phyloP scores from a whole-genome alignment of 2,113 vertebrate genomes.

The Pelvicachromis taeniatus region DNA sequence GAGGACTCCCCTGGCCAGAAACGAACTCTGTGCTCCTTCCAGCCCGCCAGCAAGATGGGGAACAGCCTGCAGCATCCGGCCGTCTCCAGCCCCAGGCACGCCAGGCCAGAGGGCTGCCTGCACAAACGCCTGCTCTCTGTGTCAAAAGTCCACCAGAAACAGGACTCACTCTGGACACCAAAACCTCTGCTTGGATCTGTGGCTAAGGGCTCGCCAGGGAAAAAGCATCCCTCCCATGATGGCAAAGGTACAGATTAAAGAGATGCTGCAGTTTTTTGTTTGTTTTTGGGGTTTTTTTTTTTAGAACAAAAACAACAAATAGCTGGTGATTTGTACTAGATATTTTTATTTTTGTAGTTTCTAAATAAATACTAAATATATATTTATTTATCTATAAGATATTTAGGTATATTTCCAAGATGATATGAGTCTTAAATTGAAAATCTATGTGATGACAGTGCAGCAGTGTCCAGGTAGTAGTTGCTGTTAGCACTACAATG shows the following conservation, averaged over 20 bases:
- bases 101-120: conserved; percentile 56
- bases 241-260: conserved; percentile 51
- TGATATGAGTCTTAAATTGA: background rate
- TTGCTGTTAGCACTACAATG: background rate
- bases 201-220: conserved; percentile 8
- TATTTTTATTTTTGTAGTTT: background rate
- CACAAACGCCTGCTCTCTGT: conserved; percentile 73
- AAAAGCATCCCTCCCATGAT: conserved; percentile 39
- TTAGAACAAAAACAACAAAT: background rate
- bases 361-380: background rate
- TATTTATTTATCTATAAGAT: background rate
- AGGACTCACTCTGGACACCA: conserved; percentile 78
- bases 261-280: background rate
- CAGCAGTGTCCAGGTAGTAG: background rate
- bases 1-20: conserved; percentile 68
- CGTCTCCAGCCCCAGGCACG: background rate
- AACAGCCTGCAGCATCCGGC: conserved; percentile 68
- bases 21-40: conserved; percentile 62
- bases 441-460: background rate
- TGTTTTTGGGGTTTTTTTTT: background rate
- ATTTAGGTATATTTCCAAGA: background rate
- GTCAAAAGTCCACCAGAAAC: conserved; percentile 74
- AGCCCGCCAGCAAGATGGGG: conserved; percentile 75
- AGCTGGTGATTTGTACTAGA: background rate
- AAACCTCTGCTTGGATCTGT: conserved; percentile 68